These are phyloP conservation scores for Ellobius talpinus DNA, from an alignment of 2,113 vertebrate genomes.

Conservation along the genomic window DNA sequence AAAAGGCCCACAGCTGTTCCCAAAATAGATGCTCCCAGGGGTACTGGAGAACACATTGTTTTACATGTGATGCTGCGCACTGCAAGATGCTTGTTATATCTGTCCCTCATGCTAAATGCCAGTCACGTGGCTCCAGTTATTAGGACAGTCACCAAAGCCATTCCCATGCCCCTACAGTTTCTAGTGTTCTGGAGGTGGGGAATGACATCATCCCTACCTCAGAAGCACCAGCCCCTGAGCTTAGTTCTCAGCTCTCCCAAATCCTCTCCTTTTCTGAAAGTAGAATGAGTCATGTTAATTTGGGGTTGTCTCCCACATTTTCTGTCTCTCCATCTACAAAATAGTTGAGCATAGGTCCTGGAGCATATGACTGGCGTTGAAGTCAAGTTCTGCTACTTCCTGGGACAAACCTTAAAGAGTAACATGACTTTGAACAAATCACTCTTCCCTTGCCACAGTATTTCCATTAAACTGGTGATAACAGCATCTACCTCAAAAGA, in stretches of 20 bases:
- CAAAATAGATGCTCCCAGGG: neutral
- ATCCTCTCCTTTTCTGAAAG: conserved; percentile 4
- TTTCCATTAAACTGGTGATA: neutral
- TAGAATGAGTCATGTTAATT: neutral
- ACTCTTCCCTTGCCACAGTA: neutral
- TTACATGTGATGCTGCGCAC: neutral
- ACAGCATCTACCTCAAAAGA: neutral
- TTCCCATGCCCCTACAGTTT: neutral
- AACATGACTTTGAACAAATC: neutral
- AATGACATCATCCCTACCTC: neutral
- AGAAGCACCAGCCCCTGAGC: neutral
- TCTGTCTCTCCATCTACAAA: neutral
- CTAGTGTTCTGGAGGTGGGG: neutral
- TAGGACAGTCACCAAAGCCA: neutral
- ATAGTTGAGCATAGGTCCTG: neutral
- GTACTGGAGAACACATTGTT: neutral
- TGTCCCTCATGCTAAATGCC: neutral
- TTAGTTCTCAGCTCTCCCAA: neutral
- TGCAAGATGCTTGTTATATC: neutral
- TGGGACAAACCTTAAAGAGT: neutral
- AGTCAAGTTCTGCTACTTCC: neutral
- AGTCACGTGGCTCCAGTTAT: neutral
- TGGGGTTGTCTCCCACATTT: neutral
- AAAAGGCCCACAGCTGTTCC: neutral
- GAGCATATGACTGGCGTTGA: neutral